Evolutionary conservation across 2,113 vertebrate species (phyloP).

Genomic region (Chaenogobius annularis): DNA sequence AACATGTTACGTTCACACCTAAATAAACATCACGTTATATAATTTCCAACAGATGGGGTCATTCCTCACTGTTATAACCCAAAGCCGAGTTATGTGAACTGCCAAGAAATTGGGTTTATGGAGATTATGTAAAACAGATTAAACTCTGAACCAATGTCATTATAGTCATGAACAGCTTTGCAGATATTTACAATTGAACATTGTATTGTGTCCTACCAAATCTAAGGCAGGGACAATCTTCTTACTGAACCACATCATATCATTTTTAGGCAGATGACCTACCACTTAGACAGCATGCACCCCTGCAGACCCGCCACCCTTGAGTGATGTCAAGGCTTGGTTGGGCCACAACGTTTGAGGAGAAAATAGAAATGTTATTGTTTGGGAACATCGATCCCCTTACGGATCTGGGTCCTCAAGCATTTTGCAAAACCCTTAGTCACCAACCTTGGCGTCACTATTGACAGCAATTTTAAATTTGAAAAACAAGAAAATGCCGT

Average conservation of each 20-base stretch:
- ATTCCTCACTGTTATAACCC: conserved; percentile 15
- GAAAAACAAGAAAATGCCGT: no score
- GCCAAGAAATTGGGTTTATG: conserved; percentile 39
- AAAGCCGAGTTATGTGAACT: conserved; percentile 20
- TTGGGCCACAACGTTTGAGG: no score
- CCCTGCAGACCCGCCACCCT: no score
- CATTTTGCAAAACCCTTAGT: no score
- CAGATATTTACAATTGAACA: conserved; percentile 11
- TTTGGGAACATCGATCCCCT: no score
- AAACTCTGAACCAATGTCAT: conserved; percentile 34
- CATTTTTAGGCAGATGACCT: no score
- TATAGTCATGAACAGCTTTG: conserved; percentile 38
- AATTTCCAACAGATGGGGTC: conserved; percentile 41
- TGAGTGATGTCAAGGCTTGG: no score
- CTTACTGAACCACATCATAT: not conserved
- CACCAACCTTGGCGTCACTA: no score
- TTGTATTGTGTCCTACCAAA: not conserved
- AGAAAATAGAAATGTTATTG: no score
- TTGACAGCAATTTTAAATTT: no score
- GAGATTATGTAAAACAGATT: conserved; percentile 36
- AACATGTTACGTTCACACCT: conserved; percentile 24
- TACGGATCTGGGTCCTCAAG: no score
- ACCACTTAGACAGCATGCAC: no score
- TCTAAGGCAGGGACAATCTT: not conserved
- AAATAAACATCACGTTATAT: conserved; percentile 38